Conservation (phyloP, 2,113 vertebrate genomes). For the Loxodonta africana region DNA sequence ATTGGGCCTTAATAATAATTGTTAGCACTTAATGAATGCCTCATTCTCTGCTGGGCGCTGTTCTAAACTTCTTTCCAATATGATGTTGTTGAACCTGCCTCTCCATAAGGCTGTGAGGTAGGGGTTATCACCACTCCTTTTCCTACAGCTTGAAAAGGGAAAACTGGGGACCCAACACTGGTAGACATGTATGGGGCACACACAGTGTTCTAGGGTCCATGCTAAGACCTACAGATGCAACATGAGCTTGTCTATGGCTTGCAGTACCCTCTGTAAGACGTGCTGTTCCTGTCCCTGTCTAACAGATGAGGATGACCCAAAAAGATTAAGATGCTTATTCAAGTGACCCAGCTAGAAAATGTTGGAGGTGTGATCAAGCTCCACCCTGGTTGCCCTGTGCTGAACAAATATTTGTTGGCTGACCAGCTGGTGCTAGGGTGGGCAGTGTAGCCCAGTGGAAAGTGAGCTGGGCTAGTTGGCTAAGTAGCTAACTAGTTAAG, state of each 20-base stretch:
- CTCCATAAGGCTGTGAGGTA: background rate
- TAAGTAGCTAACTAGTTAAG: background rate
- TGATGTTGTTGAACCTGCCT: background rate
- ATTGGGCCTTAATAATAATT: background rate
- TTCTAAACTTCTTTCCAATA: background rate
- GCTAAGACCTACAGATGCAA: background rate
- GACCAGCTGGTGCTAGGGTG: background rate
- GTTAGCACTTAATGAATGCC: background rate
- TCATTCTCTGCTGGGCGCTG: background rate
- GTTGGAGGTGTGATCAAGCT: background rate
- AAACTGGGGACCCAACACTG: background rate
- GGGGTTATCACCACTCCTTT: background rate
- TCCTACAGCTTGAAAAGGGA: background rate
- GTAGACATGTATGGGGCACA: no score
- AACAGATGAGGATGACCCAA: background rate
- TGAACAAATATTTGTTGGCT: background rate
- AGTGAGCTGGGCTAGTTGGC: no score
- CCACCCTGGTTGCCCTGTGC: fast-evolving
- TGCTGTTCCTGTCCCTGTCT: fast-evolving
- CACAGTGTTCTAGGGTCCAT: background rate
- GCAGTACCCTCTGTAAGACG: background rate
- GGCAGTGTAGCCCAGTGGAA: background rate
- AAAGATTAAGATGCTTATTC: background rate
- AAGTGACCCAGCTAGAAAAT: background rate
- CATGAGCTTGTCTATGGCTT: background rate